Percentiles rank a stretch among this genome's conserved stretches.
These are phyloP conservation scores for Hiodon alosoides DNA, from an alignment of 2,113 vertebrate species.

Conservation along the genomic window DNA sequence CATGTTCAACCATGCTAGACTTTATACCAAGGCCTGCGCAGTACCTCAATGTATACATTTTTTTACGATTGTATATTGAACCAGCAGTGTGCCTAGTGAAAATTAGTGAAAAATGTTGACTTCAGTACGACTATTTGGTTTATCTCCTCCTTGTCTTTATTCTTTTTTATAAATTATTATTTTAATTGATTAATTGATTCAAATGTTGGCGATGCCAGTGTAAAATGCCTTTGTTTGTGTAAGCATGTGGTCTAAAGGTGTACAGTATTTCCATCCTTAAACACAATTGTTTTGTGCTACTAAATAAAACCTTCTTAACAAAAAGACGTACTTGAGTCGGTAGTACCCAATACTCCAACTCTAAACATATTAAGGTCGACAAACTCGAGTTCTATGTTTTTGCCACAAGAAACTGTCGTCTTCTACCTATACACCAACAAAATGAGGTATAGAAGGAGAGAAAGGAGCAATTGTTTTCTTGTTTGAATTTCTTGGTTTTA, in stretches of 20 bases:
- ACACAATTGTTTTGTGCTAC: too few species aligned
- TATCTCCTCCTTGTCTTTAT: not conserved
- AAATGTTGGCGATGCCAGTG: not conserved
- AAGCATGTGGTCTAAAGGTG: not conserved
- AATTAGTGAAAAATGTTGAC: not conserved
- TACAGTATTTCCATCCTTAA: too few species aligned
- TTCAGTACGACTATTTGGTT: not conserved
- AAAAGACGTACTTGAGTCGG: too few species aligned
- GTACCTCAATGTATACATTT: conserved; percentile 1
- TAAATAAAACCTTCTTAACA: too few species aligned
- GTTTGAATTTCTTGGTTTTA: too few species aligned
- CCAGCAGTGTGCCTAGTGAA: not conserved
- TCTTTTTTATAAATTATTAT: not conserved
- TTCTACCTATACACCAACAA: too few species aligned
- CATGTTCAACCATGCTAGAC: not conserved
- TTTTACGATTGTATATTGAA: not conserved
- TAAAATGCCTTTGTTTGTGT: not conserved
- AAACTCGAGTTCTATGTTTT: too few species aligned
- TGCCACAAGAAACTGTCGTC: too few species aligned
- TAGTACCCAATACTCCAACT: too few species aligned
- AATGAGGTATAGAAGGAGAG: too few species aligned
- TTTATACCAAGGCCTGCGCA: not conserved
- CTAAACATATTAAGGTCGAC: too few species aligned
- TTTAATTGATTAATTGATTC: not conserved
- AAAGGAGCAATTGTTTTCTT: too few species aligned